Base-by-base conservation (phyloP, 1,140 invertebrate species). In the Solenopsis fugax region DNA sequence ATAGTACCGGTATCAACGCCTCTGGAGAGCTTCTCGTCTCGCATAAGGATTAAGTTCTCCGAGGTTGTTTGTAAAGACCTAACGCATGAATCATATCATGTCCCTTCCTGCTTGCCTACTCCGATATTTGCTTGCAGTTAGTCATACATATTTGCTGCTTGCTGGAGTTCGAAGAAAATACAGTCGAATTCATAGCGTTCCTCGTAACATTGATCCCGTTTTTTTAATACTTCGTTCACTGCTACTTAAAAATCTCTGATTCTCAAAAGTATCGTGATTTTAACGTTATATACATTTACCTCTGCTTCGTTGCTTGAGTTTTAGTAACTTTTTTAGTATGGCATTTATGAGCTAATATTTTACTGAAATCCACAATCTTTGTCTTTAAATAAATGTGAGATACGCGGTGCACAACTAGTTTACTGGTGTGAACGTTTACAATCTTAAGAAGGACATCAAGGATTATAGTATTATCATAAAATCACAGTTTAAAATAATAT, bases 41-140 rank as follows among this genome's bases (percentile, higher is more conserved):
- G 45, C n/a, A 80, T 50, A 24, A 52, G 29, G 60, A 80, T 80
- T 67, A 67, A 67, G 60, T 67, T 80, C 41, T 65, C 21, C 24
- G 24, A 78, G 37, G 41, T 64, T 80, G 60, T 80, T 78, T 78
- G 76, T 13, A 67, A 67, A 67, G 60, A 80, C 29, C 45, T 67
- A 80, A 67, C 29, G 24, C 24, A 65, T 80, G 76, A 52, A 56
- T 80, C 29, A 80, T 67, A 80, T 52, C 41, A 52, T 52, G 76
- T 80, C 76, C 29, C 60, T 80, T 80, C 60, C 29, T 80, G 4
- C 34, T 67, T 21, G 29, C 21, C 29, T 65, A 52, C 45, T 52
- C 9, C 3, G 60, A 78, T 67, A 37, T 80, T 67, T 67, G 13
- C 7, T 21, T 48, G 18, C 5, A 9, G 9, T 78, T 78, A 80